These are phyloP conservation scores for Anarhynchus alexandrinus DNA, from an alignment of 2,113 vertebrate species.

Conservation along the genomic window DNA sequence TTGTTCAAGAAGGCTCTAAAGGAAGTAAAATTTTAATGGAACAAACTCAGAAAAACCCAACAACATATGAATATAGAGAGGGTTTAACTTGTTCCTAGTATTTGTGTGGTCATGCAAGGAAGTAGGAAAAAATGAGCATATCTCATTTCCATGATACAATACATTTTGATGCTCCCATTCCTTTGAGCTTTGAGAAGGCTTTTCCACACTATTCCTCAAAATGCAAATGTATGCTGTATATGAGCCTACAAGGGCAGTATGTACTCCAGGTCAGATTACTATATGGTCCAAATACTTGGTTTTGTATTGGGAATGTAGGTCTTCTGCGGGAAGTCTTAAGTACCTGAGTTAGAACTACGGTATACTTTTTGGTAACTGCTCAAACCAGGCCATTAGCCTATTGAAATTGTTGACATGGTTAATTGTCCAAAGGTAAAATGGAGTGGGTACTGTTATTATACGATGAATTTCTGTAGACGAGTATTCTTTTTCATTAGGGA, in stretches of 20 bases:
- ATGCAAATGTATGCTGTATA: not conserved
- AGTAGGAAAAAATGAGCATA: not conserved
- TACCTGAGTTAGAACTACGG: not conserved
- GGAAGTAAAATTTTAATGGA: not conserved
- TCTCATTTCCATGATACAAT: not conserved
- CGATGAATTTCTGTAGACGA: slow-evolving; percentile 44
- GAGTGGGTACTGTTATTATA: slow-evolving; percentile 51
- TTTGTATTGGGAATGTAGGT: not conserved
- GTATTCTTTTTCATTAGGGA: slow-evolving; percentile 58
- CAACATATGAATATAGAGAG: not conserved
- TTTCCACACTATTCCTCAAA: not conserved
- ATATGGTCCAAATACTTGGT: not conserved
- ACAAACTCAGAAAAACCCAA: not conserved
- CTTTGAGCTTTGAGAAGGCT: not conserved
- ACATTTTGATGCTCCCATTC: not conserved
- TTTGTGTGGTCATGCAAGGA: not conserved
- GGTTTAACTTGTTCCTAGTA: not conserved
- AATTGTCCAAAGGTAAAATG: slow-evolving; percentile 60
- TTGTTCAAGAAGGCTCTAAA: not conserved
- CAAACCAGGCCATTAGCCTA: not conserved
- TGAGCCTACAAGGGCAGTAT: not conserved
- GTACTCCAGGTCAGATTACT: not conserved
- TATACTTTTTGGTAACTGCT: not conserved
- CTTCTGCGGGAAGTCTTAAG: not conserved
- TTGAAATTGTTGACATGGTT: slow-evolving; percentile 56